A percentile compares a stretch with the other conserved stretches of the same genome.
Conservation (phyloP, 2,888 invertebrate genomes). For the Dryobotodes eremita region DNA sequence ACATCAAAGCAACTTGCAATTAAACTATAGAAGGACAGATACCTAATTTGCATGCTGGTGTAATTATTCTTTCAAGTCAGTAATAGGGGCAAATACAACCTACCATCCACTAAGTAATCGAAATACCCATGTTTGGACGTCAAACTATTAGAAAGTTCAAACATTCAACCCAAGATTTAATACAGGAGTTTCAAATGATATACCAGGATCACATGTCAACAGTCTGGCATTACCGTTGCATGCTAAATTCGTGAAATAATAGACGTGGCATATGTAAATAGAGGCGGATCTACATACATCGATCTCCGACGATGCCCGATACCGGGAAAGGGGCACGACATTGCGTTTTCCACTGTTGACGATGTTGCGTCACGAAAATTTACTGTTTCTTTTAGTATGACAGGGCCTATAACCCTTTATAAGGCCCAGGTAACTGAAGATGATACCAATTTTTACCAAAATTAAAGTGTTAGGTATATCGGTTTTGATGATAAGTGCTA, state of each 20-base stretch:
- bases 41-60: no score
- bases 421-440: background rate
- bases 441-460: no score
- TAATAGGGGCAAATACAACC: no score
- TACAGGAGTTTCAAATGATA: slow-evolving; percentile 66
- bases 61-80: no score
- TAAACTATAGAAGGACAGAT: background rate
- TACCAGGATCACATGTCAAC: slow-evolving; percentile 64
- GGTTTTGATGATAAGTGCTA: background rate
- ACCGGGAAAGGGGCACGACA: slow-evolving; percentile 79
- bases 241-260: slow-evolving; percentile 85
- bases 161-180: slow-evolving; percentile 60
- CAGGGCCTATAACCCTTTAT: background rate
- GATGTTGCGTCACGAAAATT: slow-evolving; percentile 49
- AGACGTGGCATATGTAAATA: slow-evolving; percentile 88
- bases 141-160: slow-evolving; percentile 62
- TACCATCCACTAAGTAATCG: background rate
- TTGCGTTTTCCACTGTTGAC: slow-evolving; percentile 74
- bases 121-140: slow-evolving; percentile 57
- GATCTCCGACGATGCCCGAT: slow-evolving; percentile 83
- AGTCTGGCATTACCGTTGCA: slow-evolving; percentile 72
- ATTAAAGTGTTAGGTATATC: background rate
- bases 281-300: slow-evolving; percentile 87
- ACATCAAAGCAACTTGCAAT: background rate
- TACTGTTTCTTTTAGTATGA: background rate